These are phyloP conservation scores for Dione vanillae DNA, from an alignment of 2,888 invertebrate species.

Conservation along the genomic window DNA sequence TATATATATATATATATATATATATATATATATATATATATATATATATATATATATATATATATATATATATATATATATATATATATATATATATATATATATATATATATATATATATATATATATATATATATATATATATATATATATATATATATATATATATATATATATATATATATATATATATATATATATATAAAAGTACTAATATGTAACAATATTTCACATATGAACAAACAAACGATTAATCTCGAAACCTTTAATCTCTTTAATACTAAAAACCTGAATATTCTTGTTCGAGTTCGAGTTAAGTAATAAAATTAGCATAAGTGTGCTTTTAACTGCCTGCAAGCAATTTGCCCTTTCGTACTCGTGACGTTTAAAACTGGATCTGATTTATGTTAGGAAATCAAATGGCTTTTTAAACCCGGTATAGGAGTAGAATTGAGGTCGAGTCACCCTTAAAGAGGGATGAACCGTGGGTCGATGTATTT, in stretches of 20 bases:
- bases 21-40: too few relatives aligned
- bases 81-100: too few relatives aligned
- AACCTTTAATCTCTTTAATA: conserved; percentile 11
- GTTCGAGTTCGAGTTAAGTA: conserved; percentile 33
- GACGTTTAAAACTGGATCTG: conserved; percentile 28
- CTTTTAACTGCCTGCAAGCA: conserved; percentile 43
- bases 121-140: too few relatives aligned
- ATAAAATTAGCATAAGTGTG: conserved; percentile 46
- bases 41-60: too few relatives aligned
- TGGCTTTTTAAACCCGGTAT: conserved; percentile 35
- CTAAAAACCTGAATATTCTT: conserved; percentile 35
- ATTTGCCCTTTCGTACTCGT: conserved; percentile 36
- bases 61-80: too few relatives aligned
- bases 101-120: too few relatives aligned
- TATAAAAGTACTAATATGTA: not conserved
- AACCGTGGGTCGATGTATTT: conserved; percentile 6
- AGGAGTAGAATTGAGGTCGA: conserved; percentile 30
- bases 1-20: too few relatives aligned
- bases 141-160: too few relatives aligned
- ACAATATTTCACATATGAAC: conserved; percentile 18
- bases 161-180: too few relatives aligned
- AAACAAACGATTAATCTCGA: conserved; percentile 21
- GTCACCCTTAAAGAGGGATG: conserved; percentile 7
- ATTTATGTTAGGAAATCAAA: conserved; percentile 35
- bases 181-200: too few relatives aligned